Percentiles rank a stretch among this genome's conserved stretches.
phyloP scores from a whole-genome alignment of 2,888 invertebrate species.

The Meloe dianella region DNA sequence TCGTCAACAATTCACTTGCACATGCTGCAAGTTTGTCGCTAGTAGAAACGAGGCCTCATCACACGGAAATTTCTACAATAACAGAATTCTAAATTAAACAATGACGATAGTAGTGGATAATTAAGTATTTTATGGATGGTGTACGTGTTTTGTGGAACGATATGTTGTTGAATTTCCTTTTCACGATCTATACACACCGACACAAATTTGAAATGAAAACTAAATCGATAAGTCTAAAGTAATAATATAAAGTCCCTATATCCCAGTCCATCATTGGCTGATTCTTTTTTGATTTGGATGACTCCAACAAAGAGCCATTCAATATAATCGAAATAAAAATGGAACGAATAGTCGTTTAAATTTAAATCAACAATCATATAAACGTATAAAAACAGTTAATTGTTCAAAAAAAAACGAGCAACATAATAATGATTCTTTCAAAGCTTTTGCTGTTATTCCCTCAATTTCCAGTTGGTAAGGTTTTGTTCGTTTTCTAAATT shows the following conservation, averaged over 20 bases:
- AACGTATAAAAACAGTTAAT: neutral
- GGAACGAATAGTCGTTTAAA: neutral
- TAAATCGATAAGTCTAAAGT: conserved; percentile 55
- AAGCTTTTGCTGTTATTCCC: too few relatives aligned
- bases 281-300: conserved; percentile 48
- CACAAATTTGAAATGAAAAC: conserved; percentile 46
- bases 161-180: neutral
- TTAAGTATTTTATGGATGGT: neutral
- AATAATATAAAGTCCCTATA: conserved; percentile 52
- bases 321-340: neutral
- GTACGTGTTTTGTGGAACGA: neutral
- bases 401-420: too few relatives aligned
- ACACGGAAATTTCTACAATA: too few relatives aligned
- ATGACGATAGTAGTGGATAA: neutral
- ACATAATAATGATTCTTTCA: too few relatives aligned
- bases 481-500: too few relatives aligned
- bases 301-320: conserved; percentile 32
- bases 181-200: conserved; percentile 30
- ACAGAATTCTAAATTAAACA: neutral
- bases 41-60: too few relatives aligned
- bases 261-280: conserved; percentile 54
- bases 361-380: too few relatives aligned
- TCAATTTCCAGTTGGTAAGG: too few relatives aligned
- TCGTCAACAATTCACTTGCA: too few relatives aligned
- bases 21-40: too few relatives aligned